Percentiles rank a stretch among this genome's conserved stretches.
Evolutionary conservation across 2,888 invertebrate species (phyloP).

Genomic region (Augiades crinisus): DNA sequence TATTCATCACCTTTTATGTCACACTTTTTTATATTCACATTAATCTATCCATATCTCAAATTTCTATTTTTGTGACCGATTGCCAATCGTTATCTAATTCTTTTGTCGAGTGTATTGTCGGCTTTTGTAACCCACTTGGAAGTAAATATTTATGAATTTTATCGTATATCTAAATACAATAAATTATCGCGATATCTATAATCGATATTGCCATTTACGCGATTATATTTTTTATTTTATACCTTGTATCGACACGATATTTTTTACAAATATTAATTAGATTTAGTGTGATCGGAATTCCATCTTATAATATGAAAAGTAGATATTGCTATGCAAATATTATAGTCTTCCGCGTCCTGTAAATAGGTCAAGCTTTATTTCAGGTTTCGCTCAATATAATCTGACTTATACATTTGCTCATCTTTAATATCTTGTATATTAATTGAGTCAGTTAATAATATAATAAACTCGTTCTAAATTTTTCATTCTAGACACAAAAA

Average conservation of each 20-base stretch:
- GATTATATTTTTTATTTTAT: neutral
- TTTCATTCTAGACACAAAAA: too few relatives aligned
- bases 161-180: conserved; percentile 7
- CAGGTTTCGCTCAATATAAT: too few relatives aligned
- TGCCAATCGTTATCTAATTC: conserved; percentile 8
- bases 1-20: neutral
- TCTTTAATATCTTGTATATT: too few relatives aligned
- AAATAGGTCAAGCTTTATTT: too few relatives aligned
- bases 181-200: conserved; percentile 2
- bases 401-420: too few relatives aligned
- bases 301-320: too few relatives aligned
- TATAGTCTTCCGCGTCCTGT: too few relatives aligned
- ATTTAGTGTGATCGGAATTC: too few relatives aligned
- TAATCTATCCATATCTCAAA: neutral
- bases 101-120: neutral
- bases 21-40: too few relatives aligned
- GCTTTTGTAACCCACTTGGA: neutral
- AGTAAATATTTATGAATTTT: conserved; percentile 5
- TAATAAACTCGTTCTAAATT: too few relatives aligned
- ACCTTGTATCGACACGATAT: neutral
- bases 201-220: conserved; percentile 4
- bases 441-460: too few relatives aligned
- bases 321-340: too few relatives aligned
- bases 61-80: neutral
- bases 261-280: neutral